A percentile compares a stretch with the other conserved stretches of the same genome.
phyloP scores from a whole-genome alignment of 2,797 vertebrate species.

The Enteromius thamalakanensis region DNA sequence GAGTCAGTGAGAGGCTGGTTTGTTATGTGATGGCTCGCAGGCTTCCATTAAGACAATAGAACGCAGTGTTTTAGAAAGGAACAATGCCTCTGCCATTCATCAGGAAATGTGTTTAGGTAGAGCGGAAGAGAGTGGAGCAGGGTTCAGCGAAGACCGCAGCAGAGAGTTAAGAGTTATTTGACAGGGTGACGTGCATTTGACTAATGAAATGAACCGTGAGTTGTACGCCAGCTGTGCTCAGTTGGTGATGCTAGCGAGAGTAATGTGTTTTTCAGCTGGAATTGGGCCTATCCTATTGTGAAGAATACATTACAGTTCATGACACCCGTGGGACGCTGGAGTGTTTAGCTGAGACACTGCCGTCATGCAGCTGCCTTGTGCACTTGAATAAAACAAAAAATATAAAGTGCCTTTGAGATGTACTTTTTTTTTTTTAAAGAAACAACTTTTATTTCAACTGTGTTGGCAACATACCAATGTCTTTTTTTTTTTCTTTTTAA shows the following conservation, averaged over 20 bases:
- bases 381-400: constrained; percentile 11
- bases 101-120: constrained; percentile 31
- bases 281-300: constrained; percentile 42
- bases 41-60: constrained; percentile 36
- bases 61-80: constrained; percentile 26
- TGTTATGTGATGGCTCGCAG: constrained; percentile 7
- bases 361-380: constrained; percentile 7
- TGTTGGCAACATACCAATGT: constrained; percentile 89
- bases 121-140: constrained; percentile 24
- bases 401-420: neutral
- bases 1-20: constrained; percentile 10
- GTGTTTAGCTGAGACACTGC: constrained; percentile 6
- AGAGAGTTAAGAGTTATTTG: constrained; percentile 32
- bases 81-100: constrained; percentile 42
- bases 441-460: constrained; percentile 86
- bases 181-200: constrained; percentile 43
- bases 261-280: constrained; percentile 43
- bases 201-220: constrained; percentile 51
- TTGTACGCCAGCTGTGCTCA: constrained; percentile 35
- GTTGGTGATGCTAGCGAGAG: constrained; percentile 24
- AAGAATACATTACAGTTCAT: constrained; percentile 47
- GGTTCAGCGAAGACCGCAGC: constrained; percentile 26
- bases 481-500: constrained; percentile 57
- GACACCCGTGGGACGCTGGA: constrained; percentile 31
- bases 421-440: constrained; percentile 77